Evolutionary conservation across 2,797 vertebrate species (phyloP), one percentile per base, ranked within the genome.

Genomic region (Gastrophryne carolinensis): DNA sequence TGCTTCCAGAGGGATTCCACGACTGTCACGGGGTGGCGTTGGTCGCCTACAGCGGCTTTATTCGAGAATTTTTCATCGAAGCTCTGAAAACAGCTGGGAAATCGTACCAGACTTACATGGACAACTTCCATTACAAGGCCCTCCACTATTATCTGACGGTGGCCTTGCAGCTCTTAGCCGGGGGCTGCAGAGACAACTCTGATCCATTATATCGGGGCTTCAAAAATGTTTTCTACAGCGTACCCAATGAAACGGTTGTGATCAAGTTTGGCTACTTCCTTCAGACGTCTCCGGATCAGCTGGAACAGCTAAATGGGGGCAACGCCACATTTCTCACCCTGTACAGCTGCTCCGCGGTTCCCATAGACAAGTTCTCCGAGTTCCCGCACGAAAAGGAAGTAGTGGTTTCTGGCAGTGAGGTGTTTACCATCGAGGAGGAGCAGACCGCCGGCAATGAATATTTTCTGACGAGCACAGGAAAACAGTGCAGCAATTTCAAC

Each of bases 401-500:
- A 17, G 44, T 81, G 41, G 49, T 75, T 11, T 56, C 63, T 0
- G 49, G 63, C 0, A 56, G 34, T 4, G 79, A 62, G 32, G 17
- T 70, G 0, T 75, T 73, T 21, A 11, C 4, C 1, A 27, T 80
- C 10, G 5, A 19, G 21, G 11, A 0, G 5, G 2, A n/a, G 11
- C 30, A n/a, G 15, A 27, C 2, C 24, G 29, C 64, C 1, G 10
- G 5, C 3, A 7, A 21, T 5, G 7, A 8, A 1, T 67, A 82
- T 32, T 29, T 61, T 19, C 80, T 87, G 41, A 67, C 15, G 4
- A 83, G 82, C 63, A 81, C 57, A 27, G 78, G 82, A 26, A 83
- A 44, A 53, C 81, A 76, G 49, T 86, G 84, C 77, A 87, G 84
- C 77, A 80, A 85, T 60, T 83, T 73, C 0, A 80, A 84, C 37